phyloP scores from a whole-genome alignment of 1,140 invertebrate genomes.

The Melitaea cinxia region DNA sequence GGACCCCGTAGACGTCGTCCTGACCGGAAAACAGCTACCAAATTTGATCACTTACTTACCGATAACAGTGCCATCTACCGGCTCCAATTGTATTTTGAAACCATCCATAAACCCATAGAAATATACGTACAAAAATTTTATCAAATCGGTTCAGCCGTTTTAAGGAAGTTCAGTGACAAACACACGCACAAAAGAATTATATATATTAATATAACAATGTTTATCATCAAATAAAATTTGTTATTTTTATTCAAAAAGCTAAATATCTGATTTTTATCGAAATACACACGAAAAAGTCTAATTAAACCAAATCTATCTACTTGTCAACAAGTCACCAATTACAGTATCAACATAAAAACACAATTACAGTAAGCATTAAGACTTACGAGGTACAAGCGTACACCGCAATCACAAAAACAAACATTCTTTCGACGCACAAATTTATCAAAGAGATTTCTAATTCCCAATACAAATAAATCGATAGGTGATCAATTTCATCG shows the following conservation, averaged over 20 bases:
- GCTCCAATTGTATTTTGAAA: too few relatives aligned
- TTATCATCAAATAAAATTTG: too few relatives aligned
- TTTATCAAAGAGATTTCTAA: slow-evolving; percentile 8
- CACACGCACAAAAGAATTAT: too few relatives aligned
- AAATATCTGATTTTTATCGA: not conserved
- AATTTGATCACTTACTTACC: too few relatives aligned
- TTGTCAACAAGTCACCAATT: not conserved
- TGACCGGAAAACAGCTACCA: too few relatives aligned
- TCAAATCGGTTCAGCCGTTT: too few relatives aligned
- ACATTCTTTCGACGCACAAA: slow-evolving; percentile 9
- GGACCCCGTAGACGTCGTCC: too few relatives aligned
- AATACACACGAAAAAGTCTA: not conserved
- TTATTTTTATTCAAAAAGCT: not conserved
- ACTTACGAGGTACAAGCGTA: not conserved
- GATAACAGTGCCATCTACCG: too few relatives aligned
- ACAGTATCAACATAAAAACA: not conserved
- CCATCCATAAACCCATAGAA: too few relatives aligned
- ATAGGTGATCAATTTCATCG: slow-evolving; percentile 16
- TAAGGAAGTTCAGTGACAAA: too few relatives aligned
- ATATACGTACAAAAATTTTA: too few relatives aligned
- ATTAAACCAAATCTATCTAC: not conserved
- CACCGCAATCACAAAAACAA: not conserved
- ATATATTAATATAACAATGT: too few relatives aligned
- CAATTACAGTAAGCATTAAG: not conserved
- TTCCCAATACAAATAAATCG: slow-evolving; percentile 7